These are phyloP conservation scores for Archivesica marissinica DNA, from an alignment of 1,140 invertebrate species.

Conservation along the genomic window DNA sequence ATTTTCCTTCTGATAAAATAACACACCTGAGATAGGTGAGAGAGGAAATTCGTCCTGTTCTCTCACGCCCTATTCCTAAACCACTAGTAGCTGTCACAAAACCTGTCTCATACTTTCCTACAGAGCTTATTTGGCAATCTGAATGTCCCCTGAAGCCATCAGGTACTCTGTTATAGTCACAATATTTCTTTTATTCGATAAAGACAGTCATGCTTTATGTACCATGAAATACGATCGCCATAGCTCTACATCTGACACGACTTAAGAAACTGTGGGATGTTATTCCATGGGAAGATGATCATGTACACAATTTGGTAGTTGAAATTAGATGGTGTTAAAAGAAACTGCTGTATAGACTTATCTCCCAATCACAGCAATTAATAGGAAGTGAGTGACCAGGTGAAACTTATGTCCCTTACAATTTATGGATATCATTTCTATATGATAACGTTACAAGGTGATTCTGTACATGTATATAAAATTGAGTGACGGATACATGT, in stretches of 20 bases:
- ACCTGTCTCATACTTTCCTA: constrained; percentile 37
- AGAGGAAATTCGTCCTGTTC: background rate
- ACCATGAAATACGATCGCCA: constrained; percentile 53
- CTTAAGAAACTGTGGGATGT: constrained; percentile 37
- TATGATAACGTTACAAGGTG: too few species aligned
- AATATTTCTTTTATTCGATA: constrained; percentile 43
- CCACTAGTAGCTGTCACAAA: constrained; percentile 35
- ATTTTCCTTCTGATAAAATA: constrained; percentile 5
- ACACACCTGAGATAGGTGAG: constrained; percentile 25
- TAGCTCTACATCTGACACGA: constrained; percentile 11
- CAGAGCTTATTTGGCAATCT: constrained; percentile 12
- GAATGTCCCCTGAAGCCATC: constrained; percentile 59
- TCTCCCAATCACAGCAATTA: too few species aligned
- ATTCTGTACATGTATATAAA: too few species aligned
- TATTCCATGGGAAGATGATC: constrained; percentile 19
- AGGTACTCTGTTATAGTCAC: constrained; percentile 39
- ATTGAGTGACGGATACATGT: too few species aligned
- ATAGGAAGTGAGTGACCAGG: too few species aligned
- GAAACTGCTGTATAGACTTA: too few species aligned
- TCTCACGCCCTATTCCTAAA: constrained; percentile 37
- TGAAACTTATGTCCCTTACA: too few species aligned
- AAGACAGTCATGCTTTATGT: constrained; percentile 53
- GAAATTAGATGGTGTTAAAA: background rate
- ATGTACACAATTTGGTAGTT: background rate
- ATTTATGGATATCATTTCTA: too few species aligned